Evolutionary conservation across 2,888 invertebrate species (phyloP), one percentile per base, ranked within the genome.

Genomic region (Cybosia mesomella): DNA sequence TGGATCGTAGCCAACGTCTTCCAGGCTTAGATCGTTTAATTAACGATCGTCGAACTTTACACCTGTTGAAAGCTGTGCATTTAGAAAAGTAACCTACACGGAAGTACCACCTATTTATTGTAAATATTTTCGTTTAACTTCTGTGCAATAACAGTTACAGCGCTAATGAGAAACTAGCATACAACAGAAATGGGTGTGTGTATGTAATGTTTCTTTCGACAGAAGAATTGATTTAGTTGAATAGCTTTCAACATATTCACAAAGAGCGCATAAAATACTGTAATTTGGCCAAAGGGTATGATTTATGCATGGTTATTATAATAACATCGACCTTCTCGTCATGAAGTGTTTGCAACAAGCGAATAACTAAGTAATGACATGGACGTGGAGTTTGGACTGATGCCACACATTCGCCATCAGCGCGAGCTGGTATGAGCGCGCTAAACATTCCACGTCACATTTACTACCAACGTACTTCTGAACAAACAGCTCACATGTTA

Each of bases 31-130:
- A 92, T 91, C 92, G 91, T 94, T 93, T 94, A 94, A 94, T 94
- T 94, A 93, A 93, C 93, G 92, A 92, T 83, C 92, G 91, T 90
- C 91, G 91, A 94, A 93, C 93, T 93, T 93, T 90, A 90, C 91
- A 94, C 94, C 94, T 94, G 94, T 94, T 94, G 94, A 94, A 92
- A 94, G 90, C 90, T 79, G 84, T 83, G 91, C 89, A 92, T 91
- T 90, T 87, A 86, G 85, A 87, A 79, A 86, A 88, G 88, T 85
- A 88, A 91, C 89, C 91, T 86, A 88, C 90, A 89, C 87, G 85
- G 87, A 81, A 75, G 79, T 73, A 83, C 81, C 77, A 71, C 83
- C 80, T 85, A 82, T 85, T 89, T 85, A 85, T n/a, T n/a, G 85
- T 83, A 82, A 81, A 81, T 85, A 86, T 87, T 84, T 84, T 76